Conservation (phyloP, 2,797 vertebrate species). For the Ceryle rudis region DNA sequence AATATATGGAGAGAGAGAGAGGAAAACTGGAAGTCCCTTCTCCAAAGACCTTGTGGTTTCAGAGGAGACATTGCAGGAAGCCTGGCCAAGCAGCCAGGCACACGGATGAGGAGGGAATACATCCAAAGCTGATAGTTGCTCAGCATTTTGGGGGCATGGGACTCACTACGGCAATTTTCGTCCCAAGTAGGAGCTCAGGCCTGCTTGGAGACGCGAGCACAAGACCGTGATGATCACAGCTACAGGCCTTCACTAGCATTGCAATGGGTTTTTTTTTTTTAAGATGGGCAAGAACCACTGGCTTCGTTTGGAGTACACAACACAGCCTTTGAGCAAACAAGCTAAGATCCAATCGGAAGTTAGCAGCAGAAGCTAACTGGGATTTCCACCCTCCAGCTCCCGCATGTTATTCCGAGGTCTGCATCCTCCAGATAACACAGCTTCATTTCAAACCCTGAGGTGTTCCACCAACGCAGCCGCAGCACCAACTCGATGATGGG, state of each 20-base stretch:
- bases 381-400: not conserved
- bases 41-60: not conserved
- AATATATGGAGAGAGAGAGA: no score
- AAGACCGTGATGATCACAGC: not conserved
- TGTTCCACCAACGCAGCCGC: not conserved
- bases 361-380: not conserved
- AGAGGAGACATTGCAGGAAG: not conserved
- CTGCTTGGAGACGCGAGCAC: rapidly evolving
- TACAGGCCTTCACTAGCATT: not conserved
- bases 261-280: not conserved
- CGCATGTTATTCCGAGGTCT: rapidly evolving
- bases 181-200: not conserved
- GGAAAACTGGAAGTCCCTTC: not conserved
- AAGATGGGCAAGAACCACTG: not conserved
- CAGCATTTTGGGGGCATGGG: not conserved
- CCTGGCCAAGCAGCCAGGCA: not conserved
- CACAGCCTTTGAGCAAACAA: not conserved
- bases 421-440: not conserved
- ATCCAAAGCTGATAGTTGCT: not conserved
- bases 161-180: not conserved
- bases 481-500: not conserved
- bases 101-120: not conserved
- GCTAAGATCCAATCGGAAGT: not conserved
- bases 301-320: not conserved
- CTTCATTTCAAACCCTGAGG: not conserved